phyloP scores from a whole-genome alignment of 2,113 vertebrate genomes.

The Isurus oxyrinchus region DNA sequence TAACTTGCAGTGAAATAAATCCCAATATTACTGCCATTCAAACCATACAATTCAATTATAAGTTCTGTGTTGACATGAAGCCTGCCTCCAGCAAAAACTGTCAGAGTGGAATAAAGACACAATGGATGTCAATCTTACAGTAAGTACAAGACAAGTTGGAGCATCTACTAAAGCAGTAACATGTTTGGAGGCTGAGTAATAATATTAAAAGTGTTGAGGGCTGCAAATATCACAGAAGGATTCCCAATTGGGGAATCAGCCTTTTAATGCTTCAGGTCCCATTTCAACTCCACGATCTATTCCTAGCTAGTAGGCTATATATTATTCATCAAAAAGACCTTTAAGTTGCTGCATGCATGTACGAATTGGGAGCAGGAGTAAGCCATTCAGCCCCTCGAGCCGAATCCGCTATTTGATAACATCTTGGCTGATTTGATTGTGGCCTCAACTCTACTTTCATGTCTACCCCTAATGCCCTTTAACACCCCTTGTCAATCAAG shows the following conservation, averaged over 20 bases:
- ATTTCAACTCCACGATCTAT: neutral
- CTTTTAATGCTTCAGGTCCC: neutral
- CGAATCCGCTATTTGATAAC: no score
- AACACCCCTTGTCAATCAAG: no score
- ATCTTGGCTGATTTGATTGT: no score
- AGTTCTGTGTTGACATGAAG: neutral
- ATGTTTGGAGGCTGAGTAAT: neutral
- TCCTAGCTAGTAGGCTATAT: neutral
- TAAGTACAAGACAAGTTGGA: neutral
- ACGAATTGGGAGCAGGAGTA: neutral
- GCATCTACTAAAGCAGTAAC: neutral
- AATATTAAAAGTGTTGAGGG: neutral
- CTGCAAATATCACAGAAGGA: neutral
- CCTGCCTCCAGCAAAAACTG: neutral
- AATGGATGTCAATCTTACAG: neutral
- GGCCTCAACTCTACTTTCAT: no score
- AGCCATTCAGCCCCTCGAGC: no score
- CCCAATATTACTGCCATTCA: neutral
- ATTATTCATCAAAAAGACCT: neutral
- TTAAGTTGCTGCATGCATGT: neutral
- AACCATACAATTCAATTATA: neutral
- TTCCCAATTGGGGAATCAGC: neutral
- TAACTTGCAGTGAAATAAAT: slow-evolving; percentile 8
- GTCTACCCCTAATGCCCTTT: no score
- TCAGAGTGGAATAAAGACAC: neutral